These are phyloP conservation scores for Copsychus sechellarum DNA, from an alignment of 2,113 vertebrate species.

Conservation along the genomic window DNA sequence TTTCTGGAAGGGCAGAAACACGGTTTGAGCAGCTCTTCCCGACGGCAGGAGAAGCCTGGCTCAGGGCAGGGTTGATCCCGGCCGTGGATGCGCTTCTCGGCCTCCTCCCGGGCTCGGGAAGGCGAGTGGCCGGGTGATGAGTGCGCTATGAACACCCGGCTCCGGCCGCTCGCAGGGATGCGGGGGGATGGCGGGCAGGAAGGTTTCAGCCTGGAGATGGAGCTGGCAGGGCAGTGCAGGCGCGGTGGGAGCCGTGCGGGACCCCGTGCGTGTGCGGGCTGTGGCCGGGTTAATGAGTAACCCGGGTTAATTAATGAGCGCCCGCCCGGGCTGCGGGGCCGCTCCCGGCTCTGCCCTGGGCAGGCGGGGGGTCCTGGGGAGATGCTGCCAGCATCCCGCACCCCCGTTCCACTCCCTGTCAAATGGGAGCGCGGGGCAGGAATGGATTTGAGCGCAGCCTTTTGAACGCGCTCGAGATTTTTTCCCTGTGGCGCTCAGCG, in stretches of 20 bases:
- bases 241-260: not conserved
- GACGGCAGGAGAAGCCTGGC: not conserved
- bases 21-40: fast-evolving
- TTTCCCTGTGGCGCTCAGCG: not conserved
- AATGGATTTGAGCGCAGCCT: not conserved
- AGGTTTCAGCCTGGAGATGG: not conserved
- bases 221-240: not conserved
- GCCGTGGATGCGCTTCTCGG: not conserved
- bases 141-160: too few species aligned
- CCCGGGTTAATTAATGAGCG: not conserved
- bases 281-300: not conserved
- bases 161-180: not conserved
- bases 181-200: not conserved
- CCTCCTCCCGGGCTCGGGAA: not conserved
- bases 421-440: not conserved
- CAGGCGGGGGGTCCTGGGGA: not conserved
- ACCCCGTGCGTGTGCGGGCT: not conserved
- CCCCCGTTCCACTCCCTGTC: not conserved
- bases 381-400: fast-evolving
- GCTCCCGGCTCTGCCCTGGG: not conserved
- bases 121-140: not conserved
- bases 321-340: not conserved
- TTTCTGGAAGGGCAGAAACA: not conserved
- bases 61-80: not conserved
- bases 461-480: not conserved